A percentile compares a stretch with the other conserved stretches of the same genome.
These are phyloP conservation scores for Podilymbus podiceps DNA, from an alignment of 2,113 vertebrate genomes.

Conservation along the genomic window DNA sequence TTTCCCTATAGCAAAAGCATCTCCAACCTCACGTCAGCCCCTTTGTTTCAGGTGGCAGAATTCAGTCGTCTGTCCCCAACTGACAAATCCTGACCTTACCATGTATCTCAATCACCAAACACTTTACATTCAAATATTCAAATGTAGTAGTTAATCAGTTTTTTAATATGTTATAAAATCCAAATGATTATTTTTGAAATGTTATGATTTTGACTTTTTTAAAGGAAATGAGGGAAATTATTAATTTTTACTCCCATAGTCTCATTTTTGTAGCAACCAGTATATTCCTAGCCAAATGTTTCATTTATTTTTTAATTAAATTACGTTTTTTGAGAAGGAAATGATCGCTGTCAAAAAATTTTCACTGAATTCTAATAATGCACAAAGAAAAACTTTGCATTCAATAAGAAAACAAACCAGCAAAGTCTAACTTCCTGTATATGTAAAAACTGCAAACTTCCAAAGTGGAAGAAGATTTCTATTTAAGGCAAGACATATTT, in stretches of 20 bases:
- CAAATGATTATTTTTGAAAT: neutral
- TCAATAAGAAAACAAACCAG: neutral
- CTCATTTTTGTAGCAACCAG: neutral
- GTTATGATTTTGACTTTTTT: neutral
- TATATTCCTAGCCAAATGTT: neutral
- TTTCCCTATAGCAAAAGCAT: neutral
- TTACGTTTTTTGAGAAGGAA: neutral
- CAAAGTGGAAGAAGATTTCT: neutral
- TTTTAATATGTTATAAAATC: neutral
- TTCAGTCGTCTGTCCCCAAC: neutral
- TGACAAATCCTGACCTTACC: neutral
- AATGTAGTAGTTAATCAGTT: neutral
- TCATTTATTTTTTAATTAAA: neutral
- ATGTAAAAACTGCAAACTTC: neutral
- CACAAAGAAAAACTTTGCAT: neutral
- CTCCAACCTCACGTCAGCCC: rapidly evolving
- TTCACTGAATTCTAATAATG: neutral
- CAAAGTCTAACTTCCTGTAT: neutral
- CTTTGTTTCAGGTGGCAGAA: neutral
- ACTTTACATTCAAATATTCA: neutral
- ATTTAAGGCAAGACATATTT: neutral
- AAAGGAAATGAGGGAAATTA: neutral
- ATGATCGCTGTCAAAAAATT: neutral
- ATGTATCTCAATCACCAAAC: neutral
- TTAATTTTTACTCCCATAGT: neutral